Conservation (phyloP, 2,797 vertebrate species). For the Lagodon rhomboides region DNA sequence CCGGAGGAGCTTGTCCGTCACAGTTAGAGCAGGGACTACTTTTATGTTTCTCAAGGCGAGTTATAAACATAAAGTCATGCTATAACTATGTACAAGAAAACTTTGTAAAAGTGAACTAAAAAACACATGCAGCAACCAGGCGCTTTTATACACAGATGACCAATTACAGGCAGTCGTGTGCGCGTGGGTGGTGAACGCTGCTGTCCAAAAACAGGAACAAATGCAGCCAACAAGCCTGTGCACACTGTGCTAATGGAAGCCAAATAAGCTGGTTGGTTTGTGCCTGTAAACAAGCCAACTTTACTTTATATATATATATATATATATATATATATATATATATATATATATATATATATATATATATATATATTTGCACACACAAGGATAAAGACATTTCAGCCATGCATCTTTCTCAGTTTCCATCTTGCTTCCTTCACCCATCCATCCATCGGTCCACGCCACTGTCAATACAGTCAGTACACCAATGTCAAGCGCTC, state of each 20-base stretch:
- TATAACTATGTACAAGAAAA: neutral
- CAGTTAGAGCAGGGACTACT: neutral
- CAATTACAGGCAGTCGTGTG: slow-evolving; percentile 36
- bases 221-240: slow-evolving; percentile 23
- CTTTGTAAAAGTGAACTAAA: neutral
- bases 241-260: slow-evolving; percentile 25
- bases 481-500: slow-evolving; percentile 1
- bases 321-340: too few species aligned
- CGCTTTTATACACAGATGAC: slow-evolving; percentile 23
- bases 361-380: neutral
- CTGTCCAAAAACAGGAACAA: slow-evolving; percentile 33
- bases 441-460: neutral
- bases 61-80: neutral
- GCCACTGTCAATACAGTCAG: too few species aligned
- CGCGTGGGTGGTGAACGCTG: slow-evolving; percentile 30
- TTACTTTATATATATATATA: neutral
- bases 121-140: neutral
- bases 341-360: neutral
- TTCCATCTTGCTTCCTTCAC: neutral
- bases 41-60: neutral
- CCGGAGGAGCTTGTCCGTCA: slow-evolving; percentile 12
- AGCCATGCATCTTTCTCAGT: neutral
- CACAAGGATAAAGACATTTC: neutral
- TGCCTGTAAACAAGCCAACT: slow-evolving; percentile 10
- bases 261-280: slow-evolving; percentile 25